A percentile compares a stretch with the other conserved stretches of the same genome.
These are phyloP conservation scores for Diglossa brunneiventris DNA, from an alignment of 2,113 vertebrate species.

Conservation along the genomic window DNA sequence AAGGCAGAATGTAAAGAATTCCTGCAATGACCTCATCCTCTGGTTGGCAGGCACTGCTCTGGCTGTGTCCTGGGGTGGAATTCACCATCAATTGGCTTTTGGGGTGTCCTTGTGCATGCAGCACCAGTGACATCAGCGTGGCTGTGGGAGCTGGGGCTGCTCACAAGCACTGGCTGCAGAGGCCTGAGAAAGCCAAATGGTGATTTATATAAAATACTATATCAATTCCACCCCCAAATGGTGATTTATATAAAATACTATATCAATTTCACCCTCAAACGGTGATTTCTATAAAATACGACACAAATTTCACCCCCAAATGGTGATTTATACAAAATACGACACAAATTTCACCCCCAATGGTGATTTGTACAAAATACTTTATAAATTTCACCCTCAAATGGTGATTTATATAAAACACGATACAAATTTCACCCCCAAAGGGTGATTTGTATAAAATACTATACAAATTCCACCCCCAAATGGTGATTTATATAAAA, in stretches of 20 bases:
- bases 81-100: neutral
- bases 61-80: neutral
- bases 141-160: neutral
- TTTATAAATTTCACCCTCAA: too few species aligned
- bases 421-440: too few species aligned
- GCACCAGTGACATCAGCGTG: neutral
- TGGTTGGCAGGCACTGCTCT: neutral
- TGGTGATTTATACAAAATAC: too few species aligned
- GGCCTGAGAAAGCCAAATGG: neutral
- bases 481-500: neutral
- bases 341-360: too few species aligned
- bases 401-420: too few species aligned
- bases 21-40: neutral
- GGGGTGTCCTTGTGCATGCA: neutral
- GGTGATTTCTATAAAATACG: too few species aligned
- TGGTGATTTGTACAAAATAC: too few species aligned
- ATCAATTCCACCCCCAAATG: neutral
- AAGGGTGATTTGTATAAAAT: too few species aligned
- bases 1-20: slow-evolving; percentile 40
- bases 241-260: too few species aligned
- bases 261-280: too few species aligned
- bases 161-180: neutral
- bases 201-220: neutral
- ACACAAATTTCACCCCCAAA: too few species aligned
- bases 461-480: too few species aligned